Evolutionary conservation across 2,888 invertebrate species (phyloP).

Genomic region (Chirona hameri): DNA sequence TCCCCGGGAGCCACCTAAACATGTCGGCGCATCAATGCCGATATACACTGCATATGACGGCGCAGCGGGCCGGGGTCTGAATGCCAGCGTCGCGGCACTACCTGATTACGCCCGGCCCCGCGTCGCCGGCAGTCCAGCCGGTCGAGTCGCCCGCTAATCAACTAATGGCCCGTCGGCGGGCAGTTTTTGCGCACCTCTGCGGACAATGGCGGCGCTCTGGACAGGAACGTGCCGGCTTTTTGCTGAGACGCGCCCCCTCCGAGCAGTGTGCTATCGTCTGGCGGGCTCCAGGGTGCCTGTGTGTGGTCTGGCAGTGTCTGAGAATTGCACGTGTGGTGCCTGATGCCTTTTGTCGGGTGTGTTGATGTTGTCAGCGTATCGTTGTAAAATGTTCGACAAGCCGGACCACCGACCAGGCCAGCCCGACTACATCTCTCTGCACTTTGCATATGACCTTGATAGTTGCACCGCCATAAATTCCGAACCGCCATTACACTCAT

Average conservation of each 20-base stretch:
- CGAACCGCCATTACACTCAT: no score
- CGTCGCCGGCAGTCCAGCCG: no score
- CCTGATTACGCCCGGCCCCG: no score
- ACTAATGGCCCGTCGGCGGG: background rate
- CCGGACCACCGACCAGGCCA: no score
- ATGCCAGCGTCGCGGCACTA: no score
- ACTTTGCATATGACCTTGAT: no score
- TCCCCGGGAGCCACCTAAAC: background rate
- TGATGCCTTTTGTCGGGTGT: no score
- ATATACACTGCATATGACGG: no score
- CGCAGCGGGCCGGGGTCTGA: no score
- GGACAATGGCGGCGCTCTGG: background rate
- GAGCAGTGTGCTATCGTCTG: background rate
- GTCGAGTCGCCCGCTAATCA: background rate
- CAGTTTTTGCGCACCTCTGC: background rate
- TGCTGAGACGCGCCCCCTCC: background rate
- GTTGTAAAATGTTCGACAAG: background rate
- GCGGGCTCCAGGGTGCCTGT: background rate
- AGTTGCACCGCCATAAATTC: no score
- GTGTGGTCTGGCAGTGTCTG: background rate
- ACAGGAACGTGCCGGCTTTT: background rate
- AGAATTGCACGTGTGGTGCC: no score
- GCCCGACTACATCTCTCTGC: no score
- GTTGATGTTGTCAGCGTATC: background rate
- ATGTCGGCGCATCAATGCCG: background rate